These are phyloP conservation scores for Rousettus madagascariensis DNA, from an alignment of 2,797 vertebrate species.

Conservation along the genomic window DNA sequence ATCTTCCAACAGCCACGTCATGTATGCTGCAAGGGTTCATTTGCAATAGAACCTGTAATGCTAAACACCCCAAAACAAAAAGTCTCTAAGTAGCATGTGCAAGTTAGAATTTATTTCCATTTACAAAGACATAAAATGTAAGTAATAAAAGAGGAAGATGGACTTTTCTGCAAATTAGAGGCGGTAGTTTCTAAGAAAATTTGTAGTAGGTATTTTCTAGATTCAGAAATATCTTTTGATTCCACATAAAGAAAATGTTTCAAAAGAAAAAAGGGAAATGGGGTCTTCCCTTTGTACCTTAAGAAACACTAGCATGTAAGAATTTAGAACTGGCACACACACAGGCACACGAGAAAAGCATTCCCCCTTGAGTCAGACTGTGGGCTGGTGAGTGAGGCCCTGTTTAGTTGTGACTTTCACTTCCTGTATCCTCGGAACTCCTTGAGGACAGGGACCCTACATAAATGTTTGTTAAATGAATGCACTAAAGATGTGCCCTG, in stretches of 20 bases:
- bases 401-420: conserved; percentile 15
- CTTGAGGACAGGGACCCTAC: not conserved
- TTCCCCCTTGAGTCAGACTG: not conserved
- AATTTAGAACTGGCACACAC: not conserved
- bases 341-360: no score
- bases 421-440: not conserved
- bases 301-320: not conserved
- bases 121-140: conserved; percentile 6
- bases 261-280: conserved; percentile 30
- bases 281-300: not conserved
- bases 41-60: not conserved
- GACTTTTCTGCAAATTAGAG: not conserved
- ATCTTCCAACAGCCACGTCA: not conserved
- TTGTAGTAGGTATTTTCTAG: not conserved
- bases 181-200: conserved; percentile 22
- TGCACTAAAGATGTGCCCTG: not conserved
- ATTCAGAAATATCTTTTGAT: not conserved
- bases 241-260: conserved; percentile 37
- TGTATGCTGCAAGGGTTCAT: not conserved
- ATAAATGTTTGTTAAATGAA: not conserved
- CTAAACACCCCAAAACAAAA: not conserved
- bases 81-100: not conserved
- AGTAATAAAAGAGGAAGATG: conserved; percentile 20
- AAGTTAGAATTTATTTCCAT: not conserved
- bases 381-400: not conserved